A percentile compares a stretch with the other conserved stretches of the same genome.
Conservation (phyloP, 2,797 vertebrate genomes). For the Bryconaethiops microstoma region DNA sequence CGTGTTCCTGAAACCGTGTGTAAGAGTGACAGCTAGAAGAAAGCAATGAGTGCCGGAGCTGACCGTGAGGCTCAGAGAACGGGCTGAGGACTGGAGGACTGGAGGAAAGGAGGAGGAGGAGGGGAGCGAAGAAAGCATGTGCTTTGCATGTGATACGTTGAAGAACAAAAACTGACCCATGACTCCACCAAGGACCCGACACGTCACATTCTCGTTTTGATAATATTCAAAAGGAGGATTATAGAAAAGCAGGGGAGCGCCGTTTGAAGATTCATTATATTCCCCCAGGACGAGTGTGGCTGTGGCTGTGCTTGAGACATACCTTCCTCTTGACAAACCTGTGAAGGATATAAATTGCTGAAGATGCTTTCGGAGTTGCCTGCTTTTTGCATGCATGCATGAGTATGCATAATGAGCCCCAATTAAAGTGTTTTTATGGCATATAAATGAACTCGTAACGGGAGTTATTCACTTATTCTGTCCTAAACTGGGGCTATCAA, state of each 20-base stretch:
- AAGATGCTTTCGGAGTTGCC: slow-evolving; percentile 71
- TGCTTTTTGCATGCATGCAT: slow-evolving; percentile 67
- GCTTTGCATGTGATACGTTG: slow-evolving; percentile 34
- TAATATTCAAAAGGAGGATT: slow-evolving; percentile 71
- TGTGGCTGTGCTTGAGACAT: slow-evolving; percentile 54
- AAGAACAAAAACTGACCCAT: slow-evolving; percentile 55
- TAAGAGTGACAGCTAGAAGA: slow-evolving; percentile 37
- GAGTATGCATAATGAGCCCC: slow-evolving; percentile 69
- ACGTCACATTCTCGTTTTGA: slow-evolving; percentile 72
- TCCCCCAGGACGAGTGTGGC: slow-evolving; percentile 69
- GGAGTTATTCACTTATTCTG: slow-evolving; percentile 40
- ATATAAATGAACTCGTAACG: slow-evolving; percentile 47
- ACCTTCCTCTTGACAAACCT: slow-evolving; percentile 66
- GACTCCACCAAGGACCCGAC: slow-evolving; percentile 72
- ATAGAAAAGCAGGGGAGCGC: slow-evolving; percentile 69
- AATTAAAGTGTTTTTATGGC: slow-evolving; percentile 68
- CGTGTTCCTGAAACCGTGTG: slow-evolving; percentile 39
- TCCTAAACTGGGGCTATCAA: slow-evolving; percentile 51
- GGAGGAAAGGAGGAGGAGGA: slow-evolving; percentile 21
- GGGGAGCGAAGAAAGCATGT: slow-evolving; percentile 30
- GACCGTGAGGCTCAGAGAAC: slow-evolving; percentile 33
- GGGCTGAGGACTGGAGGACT: slow-evolving; percentile 32
- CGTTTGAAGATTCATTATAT: slow-evolving; percentile 69
- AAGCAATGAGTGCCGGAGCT: slow-evolving; percentile 13
- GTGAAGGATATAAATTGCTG: slow-evolving; percentile 65